phyloP scores from a whole-genome alignment of 2,113 vertebrate genomes.

The Psittacara wagleri region DNA sequence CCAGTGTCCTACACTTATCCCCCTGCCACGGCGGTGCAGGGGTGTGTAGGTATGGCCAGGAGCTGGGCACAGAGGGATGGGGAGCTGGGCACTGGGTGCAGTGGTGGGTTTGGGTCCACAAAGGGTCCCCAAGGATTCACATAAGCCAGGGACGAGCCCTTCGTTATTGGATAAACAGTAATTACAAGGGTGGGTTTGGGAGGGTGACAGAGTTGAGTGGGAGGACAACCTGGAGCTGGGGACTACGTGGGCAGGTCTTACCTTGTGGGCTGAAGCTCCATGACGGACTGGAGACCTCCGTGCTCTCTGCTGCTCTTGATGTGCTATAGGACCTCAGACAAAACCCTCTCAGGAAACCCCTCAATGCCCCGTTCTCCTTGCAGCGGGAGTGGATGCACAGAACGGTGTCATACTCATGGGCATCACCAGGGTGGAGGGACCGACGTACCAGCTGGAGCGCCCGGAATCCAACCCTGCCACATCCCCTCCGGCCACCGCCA shows the following conservation, averaged over 20 bases:
- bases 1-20: not conserved
- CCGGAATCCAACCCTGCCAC: rapidly evolving
- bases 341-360: not conserved
- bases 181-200: rapidly evolving
- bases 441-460: not conserved
- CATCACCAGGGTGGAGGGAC: not conserved
- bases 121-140: not conserved
- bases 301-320: rapidly evolving
- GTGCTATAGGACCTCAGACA: not conserved
- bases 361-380: not conserved
- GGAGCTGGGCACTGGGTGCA: rapidly evolving
- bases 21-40: not conserved
- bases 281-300: not conserved
- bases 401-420: not conserved
- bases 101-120: not conserved
- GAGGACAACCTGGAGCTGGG: not conserved
- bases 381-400: slow-evolving; percentile 1
- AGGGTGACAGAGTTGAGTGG: not conserved
- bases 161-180: not conserved
- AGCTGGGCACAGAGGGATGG: not conserved
- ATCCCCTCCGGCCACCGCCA: rapidly evolving
- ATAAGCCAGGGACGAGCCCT: not conserved
- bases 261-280: not conserved
- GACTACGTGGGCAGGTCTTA: not conserved
- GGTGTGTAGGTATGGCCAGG: not conserved